These are phyloP conservation scores for Exocentrus adspersus DNA, from an alignment of 2,888 invertebrate genomes.

Conservation along the genomic window DNA sequence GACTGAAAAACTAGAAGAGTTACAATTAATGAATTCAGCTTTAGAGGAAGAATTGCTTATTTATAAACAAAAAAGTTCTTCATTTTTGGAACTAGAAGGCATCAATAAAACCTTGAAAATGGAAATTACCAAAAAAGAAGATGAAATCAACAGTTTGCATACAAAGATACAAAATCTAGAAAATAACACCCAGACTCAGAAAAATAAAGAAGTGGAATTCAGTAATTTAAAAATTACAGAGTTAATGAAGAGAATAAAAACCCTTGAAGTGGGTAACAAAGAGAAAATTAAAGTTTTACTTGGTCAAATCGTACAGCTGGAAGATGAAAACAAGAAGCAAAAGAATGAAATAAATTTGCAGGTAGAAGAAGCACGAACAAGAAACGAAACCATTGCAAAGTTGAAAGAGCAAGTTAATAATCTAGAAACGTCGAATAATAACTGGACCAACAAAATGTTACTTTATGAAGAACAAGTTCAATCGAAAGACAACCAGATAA, in stretches of 20 bases:
- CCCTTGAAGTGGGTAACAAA: neutral
- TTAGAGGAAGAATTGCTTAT: neutral
- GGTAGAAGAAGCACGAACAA: neutral
- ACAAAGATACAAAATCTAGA: neutral
- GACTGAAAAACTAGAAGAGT: neutral
- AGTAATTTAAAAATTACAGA: neutral
- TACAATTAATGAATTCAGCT: neutral
- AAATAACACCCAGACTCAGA: neutral
- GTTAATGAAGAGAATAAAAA: neutral
- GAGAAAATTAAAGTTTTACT: constrained; percentile 4
- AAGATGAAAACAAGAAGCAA: neutral
- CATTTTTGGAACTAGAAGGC: neutral
- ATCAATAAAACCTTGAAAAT: neutral
- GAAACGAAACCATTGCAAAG: neutral
- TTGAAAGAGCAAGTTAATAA: neutral
- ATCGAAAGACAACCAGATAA: neutral
- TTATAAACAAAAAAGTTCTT: neutral
- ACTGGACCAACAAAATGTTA: neutral
- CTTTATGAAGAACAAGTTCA: neutral
- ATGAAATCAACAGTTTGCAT: neutral
- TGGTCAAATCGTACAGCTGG: neutral
- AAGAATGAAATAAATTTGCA: neutral
- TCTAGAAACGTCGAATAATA: neutral
- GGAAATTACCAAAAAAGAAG: neutral
- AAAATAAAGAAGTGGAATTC: neutral